A percentile compares a stretch with the other conserved stretches of the same genome.
Evolutionary conservation across 2,113 vertebrate species (phyloP).

Genomic region (Podarcis raffonei): DNA sequence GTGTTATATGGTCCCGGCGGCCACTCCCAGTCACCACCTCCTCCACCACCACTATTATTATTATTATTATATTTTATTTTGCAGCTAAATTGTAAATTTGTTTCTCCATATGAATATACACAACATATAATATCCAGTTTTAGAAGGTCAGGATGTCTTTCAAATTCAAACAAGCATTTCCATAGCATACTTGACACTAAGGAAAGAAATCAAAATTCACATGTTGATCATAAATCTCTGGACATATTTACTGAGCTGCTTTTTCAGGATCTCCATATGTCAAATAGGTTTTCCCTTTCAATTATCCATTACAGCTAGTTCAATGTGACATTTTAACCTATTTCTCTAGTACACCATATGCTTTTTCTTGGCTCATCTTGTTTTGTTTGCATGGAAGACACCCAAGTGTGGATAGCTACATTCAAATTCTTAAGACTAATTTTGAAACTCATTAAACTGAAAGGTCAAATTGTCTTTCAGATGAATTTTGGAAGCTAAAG

Average conservation of each 20-base stretch:
- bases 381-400: neutral
- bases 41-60: no score
- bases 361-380: conserved; percentile 1
- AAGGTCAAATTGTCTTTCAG: neutral
- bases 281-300: neutral
- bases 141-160: neutral
- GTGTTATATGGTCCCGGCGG: no score
- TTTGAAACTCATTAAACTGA: neutral
- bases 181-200: neutral
- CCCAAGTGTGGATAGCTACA: neutral
- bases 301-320: neutral
- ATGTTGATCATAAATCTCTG: neutral
- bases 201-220: neutral
- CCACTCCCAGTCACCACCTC: no score
- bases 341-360: neutral
- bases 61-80: neutral
- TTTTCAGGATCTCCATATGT: neutral
- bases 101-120: neutral
- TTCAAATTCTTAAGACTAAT: neutral
- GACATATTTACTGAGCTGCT: neutral
- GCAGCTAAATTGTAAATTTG: neutral
- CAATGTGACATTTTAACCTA: neutral
- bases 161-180: neutral
- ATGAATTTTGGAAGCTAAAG: neutral
- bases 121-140: neutral